These are phyloP conservation scores for Cataglyphis cursor DNA, from an alignment of 2,888 invertebrate species.

Conservation along the genomic window DNA sequence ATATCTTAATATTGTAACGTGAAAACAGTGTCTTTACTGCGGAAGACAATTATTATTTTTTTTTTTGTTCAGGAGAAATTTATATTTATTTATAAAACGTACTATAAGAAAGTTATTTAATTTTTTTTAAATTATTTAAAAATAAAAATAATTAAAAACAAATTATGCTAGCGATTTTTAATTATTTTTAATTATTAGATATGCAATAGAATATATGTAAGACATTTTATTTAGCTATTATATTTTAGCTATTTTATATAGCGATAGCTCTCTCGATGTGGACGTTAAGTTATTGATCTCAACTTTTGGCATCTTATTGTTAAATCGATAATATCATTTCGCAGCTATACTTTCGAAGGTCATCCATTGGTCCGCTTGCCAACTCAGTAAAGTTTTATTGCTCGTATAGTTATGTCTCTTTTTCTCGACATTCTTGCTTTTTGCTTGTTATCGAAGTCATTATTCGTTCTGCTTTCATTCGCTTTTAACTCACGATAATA, in stretches of 20 bases:
- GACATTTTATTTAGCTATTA: too few species aligned
- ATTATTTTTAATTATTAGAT: neutral
- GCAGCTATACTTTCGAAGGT: neutral
- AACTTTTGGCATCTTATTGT: neutral
- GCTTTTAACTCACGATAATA: neutral
- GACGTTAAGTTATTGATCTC: neutral
- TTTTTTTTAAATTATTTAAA: neutral
- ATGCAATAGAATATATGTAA: neutral
- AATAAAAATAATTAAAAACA: too few species aligned
- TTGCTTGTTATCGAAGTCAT: neutral
- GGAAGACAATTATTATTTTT: neutral
- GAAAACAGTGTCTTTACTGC: neutral
- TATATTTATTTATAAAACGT: neutral
- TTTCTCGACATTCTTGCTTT: neutral
- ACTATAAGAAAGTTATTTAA: neutral
- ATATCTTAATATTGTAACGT: neutral
- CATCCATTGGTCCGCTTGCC: neutral
- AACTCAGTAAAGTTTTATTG: slow-evolving; percentile 6
- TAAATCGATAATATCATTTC: slow-evolving; percentile 21
- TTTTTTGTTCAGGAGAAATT: neutral
- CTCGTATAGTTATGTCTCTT: neutral
- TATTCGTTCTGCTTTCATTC: neutral
- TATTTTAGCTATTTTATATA: neutral
- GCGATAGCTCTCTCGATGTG: neutral
- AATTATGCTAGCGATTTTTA: neutral